Evolutionary conservation across 2,797 vertebrate genomes (phyloP).

Genomic region (Manis javanica): DNA sequence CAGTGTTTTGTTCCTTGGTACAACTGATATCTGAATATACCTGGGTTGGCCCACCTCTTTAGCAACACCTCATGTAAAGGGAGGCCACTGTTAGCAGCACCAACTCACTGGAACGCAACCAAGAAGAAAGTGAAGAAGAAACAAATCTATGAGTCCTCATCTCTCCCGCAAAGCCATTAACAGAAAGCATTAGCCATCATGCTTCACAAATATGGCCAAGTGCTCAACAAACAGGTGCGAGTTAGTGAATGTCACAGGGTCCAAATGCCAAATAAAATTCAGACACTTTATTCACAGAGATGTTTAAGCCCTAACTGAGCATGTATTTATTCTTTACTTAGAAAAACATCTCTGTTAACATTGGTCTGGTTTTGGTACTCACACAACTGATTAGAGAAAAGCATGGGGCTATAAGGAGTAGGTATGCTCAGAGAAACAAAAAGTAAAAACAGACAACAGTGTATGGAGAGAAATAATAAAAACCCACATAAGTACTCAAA

Average conservation of each 20-base stretch:
- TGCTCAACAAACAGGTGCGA: background rate
- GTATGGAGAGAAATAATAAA: background rate
- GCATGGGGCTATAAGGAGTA: background rate
- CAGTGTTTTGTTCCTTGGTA: background rate
- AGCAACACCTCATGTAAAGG: background rate
- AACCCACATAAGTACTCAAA: background rate
- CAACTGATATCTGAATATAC: background rate
- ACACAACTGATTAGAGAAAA: background rate
- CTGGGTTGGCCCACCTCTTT: background rate
- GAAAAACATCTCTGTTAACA: background rate
- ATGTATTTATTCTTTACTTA: background rate
- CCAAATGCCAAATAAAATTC: background rate
- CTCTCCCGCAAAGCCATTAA: background rate
- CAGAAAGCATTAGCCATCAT: background rate
- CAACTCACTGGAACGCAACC: background rate
- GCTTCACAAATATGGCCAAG: background rate
- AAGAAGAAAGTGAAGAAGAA: background rate
- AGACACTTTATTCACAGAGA: background rate
- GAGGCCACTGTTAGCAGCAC: background rate
- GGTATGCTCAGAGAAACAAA: conserved; percentile 12
- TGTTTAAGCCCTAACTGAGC: background rate
- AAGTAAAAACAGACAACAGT: background rate
- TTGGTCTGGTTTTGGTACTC: background rate
- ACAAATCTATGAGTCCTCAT: background rate
- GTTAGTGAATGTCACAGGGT: background rate